A percentile compares a stretch with the other conserved stretches of the same genome.
These are phyloP conservation scores for Allacma fusca DNA, from an alignment of 2,888 invertebrate genomes.

Conservation along the genomic window DNA sequence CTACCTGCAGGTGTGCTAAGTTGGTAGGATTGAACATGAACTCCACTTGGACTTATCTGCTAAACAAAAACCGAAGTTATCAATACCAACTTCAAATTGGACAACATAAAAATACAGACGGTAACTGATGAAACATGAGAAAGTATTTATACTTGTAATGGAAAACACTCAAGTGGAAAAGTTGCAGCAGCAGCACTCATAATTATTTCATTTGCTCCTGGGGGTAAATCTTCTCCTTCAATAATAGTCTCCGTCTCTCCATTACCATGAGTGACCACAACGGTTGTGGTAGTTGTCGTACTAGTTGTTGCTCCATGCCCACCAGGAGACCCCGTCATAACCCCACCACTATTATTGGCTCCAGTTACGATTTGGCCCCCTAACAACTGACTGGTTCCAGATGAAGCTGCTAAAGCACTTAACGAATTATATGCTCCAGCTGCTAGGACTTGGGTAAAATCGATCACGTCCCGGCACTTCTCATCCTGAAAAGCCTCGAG, in stretches of 20 bases:
- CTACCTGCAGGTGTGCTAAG: slow-evolving; percentile 53
- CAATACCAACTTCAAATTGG: not conserved
- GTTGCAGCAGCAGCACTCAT: slow-evolving; percentile 58
- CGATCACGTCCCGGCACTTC: slow-evolving; percentile 50
- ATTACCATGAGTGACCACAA: slow-evolving; percentile 60
- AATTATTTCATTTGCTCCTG: slow-evolving; percentile 60
- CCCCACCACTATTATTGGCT: not conserved
- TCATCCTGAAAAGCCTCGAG: slow-evolving; percentile 26
- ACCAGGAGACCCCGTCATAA: not conserved
- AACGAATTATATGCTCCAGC: slow-evolving; percentile 45
- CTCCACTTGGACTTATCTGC: slow-evolving; percentile 48
- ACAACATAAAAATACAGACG: not conserved
- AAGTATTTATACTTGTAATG: slow-evolving; percentile 46
- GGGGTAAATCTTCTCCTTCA: slow-evolving; percentile 59
- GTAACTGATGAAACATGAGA: slow-evolving; percentile 5
- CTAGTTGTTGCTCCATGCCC: slow-evolving; percentile 51
- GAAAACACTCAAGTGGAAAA: slow-evolving; percentile 58
- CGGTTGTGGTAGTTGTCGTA: slow-evolving; percentile 60
- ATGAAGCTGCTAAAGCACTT: slow-evolving; percentile 43
- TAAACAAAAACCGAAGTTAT: slow-evolving; percentile 12
- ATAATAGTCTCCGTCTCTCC: slow-evolving; percentile 61
- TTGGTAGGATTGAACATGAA: slow-evolving; percentile 58
- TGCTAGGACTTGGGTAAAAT: slow-evolving; percentile 56
- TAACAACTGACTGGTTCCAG: slow-evolving; percentile 41
- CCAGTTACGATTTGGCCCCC: slow-evolving; percentile 25